A percentile compares a stretch with the other conserved stretches of the same genome.
Evolutionary conservation across 2,888 invertebrate genomes (phyloP).

Genomic region (Ecliptopera silaceata): DNA sequence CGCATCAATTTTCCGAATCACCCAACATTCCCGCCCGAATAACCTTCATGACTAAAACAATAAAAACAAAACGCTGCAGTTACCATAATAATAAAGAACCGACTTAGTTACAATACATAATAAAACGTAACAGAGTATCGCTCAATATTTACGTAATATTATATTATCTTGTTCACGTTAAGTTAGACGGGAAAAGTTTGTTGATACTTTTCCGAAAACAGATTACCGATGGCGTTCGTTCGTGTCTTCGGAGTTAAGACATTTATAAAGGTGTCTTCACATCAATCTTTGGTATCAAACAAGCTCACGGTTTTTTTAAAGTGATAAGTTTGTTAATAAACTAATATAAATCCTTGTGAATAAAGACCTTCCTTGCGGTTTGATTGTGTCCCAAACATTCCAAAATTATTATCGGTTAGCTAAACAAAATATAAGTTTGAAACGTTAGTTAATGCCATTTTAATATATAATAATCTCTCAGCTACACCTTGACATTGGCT

Average conservation of each 20-base stretch:
- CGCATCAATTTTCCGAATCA: background rate
- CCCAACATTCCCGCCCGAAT: background rate
- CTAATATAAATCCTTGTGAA: too few relatives aligned
- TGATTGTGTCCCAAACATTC: too few relatives aligned
- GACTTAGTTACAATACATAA: conserved; percentile 12
- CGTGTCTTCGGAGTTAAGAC: conserved; percentile 9
- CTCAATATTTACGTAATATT: conserved; percentile 26
- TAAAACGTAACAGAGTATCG: conserved; percentile 14
- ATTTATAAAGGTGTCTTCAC: background rate
- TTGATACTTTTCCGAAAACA: conserved; percentile 25
- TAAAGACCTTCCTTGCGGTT: too few relatives aligned
- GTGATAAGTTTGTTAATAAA: too few relatives aligned
- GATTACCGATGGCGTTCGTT: conserved; percentile 21
- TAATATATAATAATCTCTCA: background rate
- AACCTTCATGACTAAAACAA: conserved; percentile 9
- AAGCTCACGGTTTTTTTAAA: too few relatives aligned
- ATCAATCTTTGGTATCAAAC: background rate
- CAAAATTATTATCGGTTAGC: too few relatives aligned
- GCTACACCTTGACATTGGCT: conserved; percentile 16
- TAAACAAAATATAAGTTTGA: too few relatives aligned
- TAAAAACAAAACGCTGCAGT: background rate
- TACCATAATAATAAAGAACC: background rate
- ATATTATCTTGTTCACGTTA: conserved; percentile 24
- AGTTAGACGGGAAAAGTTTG: conserved; percentile 31
- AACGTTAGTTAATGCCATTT: too few relatives aligned